Evolutionary conservation across 2,888 invertebrate species (phyloP).

Genomic region (Laspeyria flexula): DNA sequence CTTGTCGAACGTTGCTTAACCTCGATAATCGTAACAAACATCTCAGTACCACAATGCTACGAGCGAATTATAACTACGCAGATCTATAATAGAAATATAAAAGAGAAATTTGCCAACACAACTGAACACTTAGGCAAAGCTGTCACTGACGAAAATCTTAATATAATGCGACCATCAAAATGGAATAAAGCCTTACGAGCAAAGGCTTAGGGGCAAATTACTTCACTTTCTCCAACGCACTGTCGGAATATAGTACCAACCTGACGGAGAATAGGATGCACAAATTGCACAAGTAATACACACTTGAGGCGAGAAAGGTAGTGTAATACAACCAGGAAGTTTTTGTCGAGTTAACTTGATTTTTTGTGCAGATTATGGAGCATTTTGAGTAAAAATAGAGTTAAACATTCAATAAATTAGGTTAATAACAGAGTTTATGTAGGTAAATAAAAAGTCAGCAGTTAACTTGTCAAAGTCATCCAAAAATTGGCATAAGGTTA

Average conservation of each 20-base stretch:
- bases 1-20: too few relatives aligned
- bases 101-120: slow-evolving; percentile 14
- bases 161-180: slow-evolving; percentile 45
- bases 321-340: neutral
- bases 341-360: neutral
- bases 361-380: too few relatives aligned
- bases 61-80: too few relatives aligned
- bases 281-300: slow-evolving; percentile 16
- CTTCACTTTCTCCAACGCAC: slow-evolving; percentile 60
- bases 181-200: slow-evolving; percentile 43
- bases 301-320: slow-evolving; percentile 21
- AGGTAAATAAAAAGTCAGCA: too few relatives aligned
- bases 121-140: slow-evolving; percentile 8
- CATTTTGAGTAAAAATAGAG: too few relatives aligned
- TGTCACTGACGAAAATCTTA: slow-evolving; percentile 10
- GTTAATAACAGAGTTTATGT: too few relatives aligned
- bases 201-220: slow-evolving; percentile 51
- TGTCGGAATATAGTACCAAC: slow-evolving; percentile 41
- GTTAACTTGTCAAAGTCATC: too few relatives aligned
- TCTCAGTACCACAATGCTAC: too few relatives aligned
- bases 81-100: too few relatives aligned
- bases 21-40: too few relatives aligned
- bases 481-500: too few relatives aligned
- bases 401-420: too few relatives aligned
- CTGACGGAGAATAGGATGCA: slow-evolving; percentile 36